Evolutionary conservation across 2,888 invertebrate species (phyloP), one percentile per base, ranked within the genome.

Genomic region (Seira sanloemensis): DNA sequence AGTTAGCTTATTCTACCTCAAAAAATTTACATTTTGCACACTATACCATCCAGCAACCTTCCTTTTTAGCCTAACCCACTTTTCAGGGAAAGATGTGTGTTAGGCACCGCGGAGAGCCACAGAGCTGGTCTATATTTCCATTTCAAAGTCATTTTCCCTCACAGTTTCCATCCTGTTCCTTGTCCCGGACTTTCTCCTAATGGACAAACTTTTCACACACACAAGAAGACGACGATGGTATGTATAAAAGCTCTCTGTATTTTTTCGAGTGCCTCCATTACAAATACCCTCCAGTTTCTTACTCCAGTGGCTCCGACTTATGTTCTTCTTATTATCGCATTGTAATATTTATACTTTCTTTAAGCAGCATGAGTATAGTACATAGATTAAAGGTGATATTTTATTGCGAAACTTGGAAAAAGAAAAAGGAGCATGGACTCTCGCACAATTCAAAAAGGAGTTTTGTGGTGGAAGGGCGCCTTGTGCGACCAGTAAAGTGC

Each of bases 401-500:
- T 37, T 37, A 37, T 37, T 37, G 37, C 37, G 12, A 12, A 37
- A 37, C 12, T 37, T 37, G 37, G 37, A 12, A 37, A 37, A 37
- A 4, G 37, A 4, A 4, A 37, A 37, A 12, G 37, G 5, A 37
- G 12, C 5, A 7, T 37, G 37, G n/a, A n/a, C n/a, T n/a, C n/a
- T n/a, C n/a, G n/a, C n/a, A n/a, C n/a, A n/a, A n/a, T 37, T 37
- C 37, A 37, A 37, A 4, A 37, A 37, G n/a, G n/a, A n/a, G n/a
- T n/a, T n/a, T n/a, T n/a, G n/a, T n/a, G n/a, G 58, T 24, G 73
- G 50, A 50, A 21, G 19, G 46, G 21, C 24, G 58, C 1, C 58
- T 24, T 65, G 73, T 66, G 66, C 66, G 54, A 66, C 72, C 65
- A 66, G 72, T 78, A 72, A 78, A 79, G 68, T 79, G 78, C 78